Percentiles rank a stretch among this genome's conserved stretches.
phyloP scores from a whole-genome alignment of 2,797 vertebrate genomes.

The Lepus oiostolus region DNA sequence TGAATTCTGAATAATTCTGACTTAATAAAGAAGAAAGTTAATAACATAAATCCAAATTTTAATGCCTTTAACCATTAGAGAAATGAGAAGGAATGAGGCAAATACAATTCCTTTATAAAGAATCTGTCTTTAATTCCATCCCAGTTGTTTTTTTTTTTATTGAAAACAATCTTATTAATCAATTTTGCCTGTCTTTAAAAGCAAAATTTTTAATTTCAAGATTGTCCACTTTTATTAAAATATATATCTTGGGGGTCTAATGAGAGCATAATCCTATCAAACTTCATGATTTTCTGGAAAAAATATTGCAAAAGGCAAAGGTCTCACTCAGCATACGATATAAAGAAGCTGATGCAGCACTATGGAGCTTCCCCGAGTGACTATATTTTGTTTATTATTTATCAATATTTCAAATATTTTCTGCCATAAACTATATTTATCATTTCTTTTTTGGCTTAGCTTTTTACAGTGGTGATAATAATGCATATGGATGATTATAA shows the following conservation, averaged over 20 bases:
- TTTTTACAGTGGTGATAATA: constrained; percentile 38
- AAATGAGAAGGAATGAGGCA: neutral
- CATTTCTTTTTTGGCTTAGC: constrained; percentile 22
- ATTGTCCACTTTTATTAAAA: constrained; percentile 51
- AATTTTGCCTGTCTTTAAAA: neutral
- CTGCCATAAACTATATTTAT: neutral
- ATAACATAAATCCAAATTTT: neutral
- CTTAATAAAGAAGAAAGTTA: neutral
- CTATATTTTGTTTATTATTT: constrained; percentile 66
- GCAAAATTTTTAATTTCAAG: neutral
- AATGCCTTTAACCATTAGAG: neutral
- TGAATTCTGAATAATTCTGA: neutral
- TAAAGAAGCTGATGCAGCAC: constrained; percentile 24
- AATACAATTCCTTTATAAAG: neutral
- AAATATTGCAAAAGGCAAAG: constrained; percentile 68
- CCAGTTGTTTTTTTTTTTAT: neutral
- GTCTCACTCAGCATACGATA: constrained; percentile 54
- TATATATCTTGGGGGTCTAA: constrained; percentile 53
- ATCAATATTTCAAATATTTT: constrained; percentile 74
- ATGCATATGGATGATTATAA: constrained; percentile 16
- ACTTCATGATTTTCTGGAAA: neutral
- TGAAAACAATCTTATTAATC: neutral
- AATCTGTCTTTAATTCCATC: neutral
- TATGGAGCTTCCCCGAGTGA: neutral
- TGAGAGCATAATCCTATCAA: neutral